Conservation (phyloP, 1,140 invertebrate genomes). For the Pseudoatta argentina region DNA sequence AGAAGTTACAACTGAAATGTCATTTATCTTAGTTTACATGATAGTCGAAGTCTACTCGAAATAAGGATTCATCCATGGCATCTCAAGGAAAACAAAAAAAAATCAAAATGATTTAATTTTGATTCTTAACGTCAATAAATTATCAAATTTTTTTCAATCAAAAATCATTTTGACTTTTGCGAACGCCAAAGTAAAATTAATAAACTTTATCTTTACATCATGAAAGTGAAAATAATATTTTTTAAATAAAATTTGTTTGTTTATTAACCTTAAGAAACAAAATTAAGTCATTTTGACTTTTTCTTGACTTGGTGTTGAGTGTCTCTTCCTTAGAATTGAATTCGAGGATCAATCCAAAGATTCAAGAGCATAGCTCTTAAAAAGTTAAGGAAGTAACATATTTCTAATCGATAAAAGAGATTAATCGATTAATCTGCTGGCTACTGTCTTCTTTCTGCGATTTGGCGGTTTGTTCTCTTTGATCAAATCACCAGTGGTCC, state of each 20-base stretch:
- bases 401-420: conserved; percentile 7
- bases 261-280: too few species aligned
- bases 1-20: conserved; percentile 34
- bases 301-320: too few species aligned
- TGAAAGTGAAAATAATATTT: too few species aligned
- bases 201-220: too few species aligned
- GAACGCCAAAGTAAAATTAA: too few species aligned
- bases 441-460: conserved; percentile 28
- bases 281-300: too few species aligned
- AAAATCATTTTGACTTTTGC: too few species aligned
- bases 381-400: background rate
- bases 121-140: too few species aligned
- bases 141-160: too few species aligned
- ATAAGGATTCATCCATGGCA: background rate
- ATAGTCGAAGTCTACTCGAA: background rate
- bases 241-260: too few species aligned
- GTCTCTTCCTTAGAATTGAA: background rate
- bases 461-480: conserved; percentile 60
- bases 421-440: conserved; percentile 23
- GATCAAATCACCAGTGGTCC: conserved; percentile 70
- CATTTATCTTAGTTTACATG: background rate
- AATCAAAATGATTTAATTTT: too few species aligned
- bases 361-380: background rate
- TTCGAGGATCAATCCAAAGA: background rate
- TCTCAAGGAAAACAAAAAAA: too few species aligned